These are phyloP conservation scores for Morus bassanus DNA, from an alignment of 2,797 vertebrate species.

Conservation along the genomic window DNA sequence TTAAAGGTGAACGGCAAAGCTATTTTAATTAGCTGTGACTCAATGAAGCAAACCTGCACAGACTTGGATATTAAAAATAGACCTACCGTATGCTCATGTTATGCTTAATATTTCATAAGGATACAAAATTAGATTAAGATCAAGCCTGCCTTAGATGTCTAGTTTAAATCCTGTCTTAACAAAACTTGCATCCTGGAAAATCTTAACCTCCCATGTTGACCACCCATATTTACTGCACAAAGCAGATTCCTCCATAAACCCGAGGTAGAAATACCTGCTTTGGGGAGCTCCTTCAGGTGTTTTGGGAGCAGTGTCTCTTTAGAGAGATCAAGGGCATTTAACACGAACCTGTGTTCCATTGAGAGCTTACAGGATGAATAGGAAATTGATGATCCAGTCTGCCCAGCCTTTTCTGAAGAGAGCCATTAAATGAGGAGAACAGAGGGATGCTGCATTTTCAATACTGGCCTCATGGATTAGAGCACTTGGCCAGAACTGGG, in stretches of 20 bases:
- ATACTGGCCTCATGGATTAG: background rate
- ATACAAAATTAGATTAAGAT: background rate
- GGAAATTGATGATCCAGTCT: background rate
- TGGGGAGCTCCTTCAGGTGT: background rate
- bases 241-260: fast-evolving
- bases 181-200: background rate
- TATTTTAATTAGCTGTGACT: conserved; percentile 29
- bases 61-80: conserved; percentile 31
- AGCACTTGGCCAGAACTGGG: background rate
- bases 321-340: background rate
- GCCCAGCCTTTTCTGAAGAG: background rate
- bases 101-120: background rate
- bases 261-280: background rate
- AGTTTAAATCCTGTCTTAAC: background rate
- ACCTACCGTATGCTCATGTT: background rate
- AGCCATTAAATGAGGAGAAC: background rate
- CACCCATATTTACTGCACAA: background rate
- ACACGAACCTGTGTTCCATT: background rate
- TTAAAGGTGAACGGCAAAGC: background rate
- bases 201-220: background rate
- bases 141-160: background rate
- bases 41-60: background rate
- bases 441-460: background rate
- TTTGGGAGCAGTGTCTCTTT: background rate
- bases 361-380: background rate